phyloP scores from a whole-genome alignment of 2,113 vertebrate genomes.

The Dipodomys ordii region DNA sequence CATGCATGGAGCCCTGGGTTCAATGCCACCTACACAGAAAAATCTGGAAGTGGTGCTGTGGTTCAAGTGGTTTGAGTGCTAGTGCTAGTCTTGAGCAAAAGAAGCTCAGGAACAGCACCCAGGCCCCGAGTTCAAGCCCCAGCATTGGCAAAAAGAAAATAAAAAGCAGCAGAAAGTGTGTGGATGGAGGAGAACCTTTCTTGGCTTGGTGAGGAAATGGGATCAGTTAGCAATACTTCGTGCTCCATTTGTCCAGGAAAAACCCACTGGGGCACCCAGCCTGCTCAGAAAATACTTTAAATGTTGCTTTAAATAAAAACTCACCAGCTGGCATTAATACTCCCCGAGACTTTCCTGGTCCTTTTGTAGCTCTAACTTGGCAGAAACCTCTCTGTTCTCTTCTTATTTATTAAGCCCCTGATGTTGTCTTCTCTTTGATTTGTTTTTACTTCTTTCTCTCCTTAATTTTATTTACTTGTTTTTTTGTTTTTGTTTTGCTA shows the following conservation, averaged over 20 bases:
- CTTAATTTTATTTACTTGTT: too few relatives aligned
- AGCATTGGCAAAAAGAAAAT: too few relatives aligned
- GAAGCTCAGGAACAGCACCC: too few relatives aligned
- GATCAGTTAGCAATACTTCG: slow-evolving; percentile 82
- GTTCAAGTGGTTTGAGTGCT: too few relatives aligned
- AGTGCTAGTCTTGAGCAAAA: too few relatives aligned
- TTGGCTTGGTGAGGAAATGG: slow-evolving; percentile 79
- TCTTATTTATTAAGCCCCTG: neutral
- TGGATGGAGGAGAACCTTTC: slow-evolving; percentile 80
- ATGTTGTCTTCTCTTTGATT: slow-evolving; percentile 28
- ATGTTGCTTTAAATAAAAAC: slow-evolving; percentile 85
- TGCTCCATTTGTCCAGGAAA: slow-evolving; percentile 84
- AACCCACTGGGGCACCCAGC: slow-evolving; percentile 81
- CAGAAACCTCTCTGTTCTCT: slow-evolving; percentile 22
- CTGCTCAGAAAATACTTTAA: slow-evolving; percentile 87
- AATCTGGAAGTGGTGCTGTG: too few relatives aligned
- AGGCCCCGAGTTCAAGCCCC: too few relatives aligned
- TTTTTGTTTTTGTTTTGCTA: too few relatives aligned
- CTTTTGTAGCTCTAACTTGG: slow-evolving; percentile 44
- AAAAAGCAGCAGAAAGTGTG: too few relatives aligned
- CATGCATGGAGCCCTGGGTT: slow-evolving; percentile 29
- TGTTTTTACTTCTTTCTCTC: neutral
- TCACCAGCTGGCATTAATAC: slow-evolving; percentile 79
- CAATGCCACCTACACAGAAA: too few relatives aligned
- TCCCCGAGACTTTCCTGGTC: slow-evolving; percentile 13